A percentile compares a stretch with the other conserved stretches of the same genome.
These are phyloP conservation scores for Archips crataeganus DNA, from an alignment of 2,888 invertebrate genomes.

Conservation along the genomic window DNA sequence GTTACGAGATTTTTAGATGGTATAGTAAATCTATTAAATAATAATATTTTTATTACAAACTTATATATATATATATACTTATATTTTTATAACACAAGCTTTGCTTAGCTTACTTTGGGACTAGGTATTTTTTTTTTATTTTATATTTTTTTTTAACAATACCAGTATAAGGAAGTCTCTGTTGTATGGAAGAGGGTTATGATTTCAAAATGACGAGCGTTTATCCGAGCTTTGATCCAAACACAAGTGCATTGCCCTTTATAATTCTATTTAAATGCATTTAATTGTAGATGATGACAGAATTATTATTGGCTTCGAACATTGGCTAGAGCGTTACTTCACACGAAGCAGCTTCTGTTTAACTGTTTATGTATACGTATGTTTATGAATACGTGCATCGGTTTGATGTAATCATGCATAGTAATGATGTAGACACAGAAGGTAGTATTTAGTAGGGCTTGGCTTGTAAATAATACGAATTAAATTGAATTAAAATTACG, in stretches of 20 bases:
- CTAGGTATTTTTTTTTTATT: no score
- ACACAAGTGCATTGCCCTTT: constrained; percentile 34
- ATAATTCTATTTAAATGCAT: constrained; percentile 31
- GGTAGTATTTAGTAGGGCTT: not conserved
- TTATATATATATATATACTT: no score
- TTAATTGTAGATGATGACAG: constrained; percentile 36
- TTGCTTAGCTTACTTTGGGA: no score
- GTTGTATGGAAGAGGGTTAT: no score
- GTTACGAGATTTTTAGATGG: no score
- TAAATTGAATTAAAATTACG: not conserved
- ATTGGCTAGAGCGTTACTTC: not conserved
- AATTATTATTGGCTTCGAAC: constrained; percentile 21
- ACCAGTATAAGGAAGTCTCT: no score
- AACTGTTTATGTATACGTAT: not conserved
- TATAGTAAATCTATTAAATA: no score
- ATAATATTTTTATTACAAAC: no score
- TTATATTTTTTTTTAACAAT: no score
- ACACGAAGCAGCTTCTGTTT: not conserved
- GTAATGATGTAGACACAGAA: constrained; percentile 15
- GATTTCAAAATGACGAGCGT: no score
- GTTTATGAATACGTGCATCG: constrained; percentile 3
- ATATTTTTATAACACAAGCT: no score
- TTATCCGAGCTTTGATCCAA: not conserved
- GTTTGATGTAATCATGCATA: constrained; percentile 23
- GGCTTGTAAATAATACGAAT: not conserved